Conservation (phyloP, 2,797 vertebrate genomes). For the Cuniculus paca region DNA sequence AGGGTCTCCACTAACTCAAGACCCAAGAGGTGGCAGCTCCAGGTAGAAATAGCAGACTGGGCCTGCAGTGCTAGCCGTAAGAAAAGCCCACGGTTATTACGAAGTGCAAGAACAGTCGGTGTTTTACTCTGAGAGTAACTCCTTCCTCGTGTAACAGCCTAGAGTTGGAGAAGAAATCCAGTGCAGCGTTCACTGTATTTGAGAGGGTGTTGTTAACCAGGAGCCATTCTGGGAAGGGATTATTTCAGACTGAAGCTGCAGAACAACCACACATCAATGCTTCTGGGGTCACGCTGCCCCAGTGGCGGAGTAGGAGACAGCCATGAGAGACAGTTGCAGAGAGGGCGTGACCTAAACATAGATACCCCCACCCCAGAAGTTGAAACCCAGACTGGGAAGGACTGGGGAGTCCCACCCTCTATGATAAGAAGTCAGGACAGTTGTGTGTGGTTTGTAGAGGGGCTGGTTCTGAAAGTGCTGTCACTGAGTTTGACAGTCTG, state of each 20-base stretch:
- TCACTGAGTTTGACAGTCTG: neutral
- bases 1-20: neutral
- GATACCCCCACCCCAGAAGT: neutral
- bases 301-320: neutral
- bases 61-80: neutral
- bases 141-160: neutral
- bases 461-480: neutral
- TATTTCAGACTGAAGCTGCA: neutral
- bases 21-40: neutral
- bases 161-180: neutral
- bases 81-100: neutral
- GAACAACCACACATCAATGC: neutral
- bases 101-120: neutral
- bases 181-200: neutral
- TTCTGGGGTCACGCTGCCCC: neutral
- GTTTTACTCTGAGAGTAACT: neutral
- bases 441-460: neutral
- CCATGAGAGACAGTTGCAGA: neutral
- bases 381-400: neutral
- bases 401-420: neutral
- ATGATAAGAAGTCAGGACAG: neutral
- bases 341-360: neutral
- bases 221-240: neutral
- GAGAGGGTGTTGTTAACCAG: neutral
- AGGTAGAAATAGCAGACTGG: neutral